Evolutionary conservation across 2,888 invertebrate species (phyloP).

Genomic region (Hypomecis atomaria): DNA sequence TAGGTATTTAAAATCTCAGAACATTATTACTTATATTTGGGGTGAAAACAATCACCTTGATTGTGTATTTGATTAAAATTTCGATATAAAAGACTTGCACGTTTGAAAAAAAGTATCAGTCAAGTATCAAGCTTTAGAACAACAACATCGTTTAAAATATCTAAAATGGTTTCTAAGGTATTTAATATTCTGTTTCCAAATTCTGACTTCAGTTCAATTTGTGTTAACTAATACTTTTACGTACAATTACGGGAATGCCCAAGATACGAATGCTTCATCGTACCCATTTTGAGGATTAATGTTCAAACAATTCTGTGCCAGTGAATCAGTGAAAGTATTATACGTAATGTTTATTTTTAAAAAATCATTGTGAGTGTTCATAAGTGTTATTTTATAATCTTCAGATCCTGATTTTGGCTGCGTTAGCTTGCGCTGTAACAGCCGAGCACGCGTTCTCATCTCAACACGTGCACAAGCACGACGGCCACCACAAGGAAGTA

Average conservation of each 20-base stretch:
- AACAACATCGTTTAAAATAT: slow-evolving; percentile 24
- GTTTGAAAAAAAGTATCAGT: slow-evolving; percentile 46
- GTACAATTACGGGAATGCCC: no score
- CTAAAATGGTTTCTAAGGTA: slow-evolving; percentile 46
- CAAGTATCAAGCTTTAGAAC: slow-evolving; percentile 31
- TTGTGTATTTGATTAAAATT: slow-evolving; percentile 39
- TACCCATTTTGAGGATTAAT: no score
- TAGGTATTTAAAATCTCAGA: slow-evolving; percentile 23
- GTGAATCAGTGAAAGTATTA: no score
- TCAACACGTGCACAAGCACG: slow-evolving; percentile 52
- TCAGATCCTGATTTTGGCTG: slow-evolving; percentile 27
- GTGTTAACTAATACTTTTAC: no score
- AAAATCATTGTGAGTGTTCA: no score
- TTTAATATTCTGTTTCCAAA: no score
- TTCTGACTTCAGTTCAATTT: no score
- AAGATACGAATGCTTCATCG: no score
- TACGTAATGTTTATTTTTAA: no score
- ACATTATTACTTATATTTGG: slow-evolving; percentile 23
- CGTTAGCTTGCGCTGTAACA: slow-evolving; percentile 37
- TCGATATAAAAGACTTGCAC: slow-evolving; percentile 47
- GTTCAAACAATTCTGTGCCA: no score
- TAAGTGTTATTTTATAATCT: background rate
- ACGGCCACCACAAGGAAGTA: slow-evolving; percentile 46
- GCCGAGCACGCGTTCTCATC: slow-evolving; percentile 51
- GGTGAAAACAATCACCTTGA: slow-evolving; percentile 45